Conservation (phyloP, 2,113 vertebrate genomes). For the Eleginops maclovinus region DNA sequence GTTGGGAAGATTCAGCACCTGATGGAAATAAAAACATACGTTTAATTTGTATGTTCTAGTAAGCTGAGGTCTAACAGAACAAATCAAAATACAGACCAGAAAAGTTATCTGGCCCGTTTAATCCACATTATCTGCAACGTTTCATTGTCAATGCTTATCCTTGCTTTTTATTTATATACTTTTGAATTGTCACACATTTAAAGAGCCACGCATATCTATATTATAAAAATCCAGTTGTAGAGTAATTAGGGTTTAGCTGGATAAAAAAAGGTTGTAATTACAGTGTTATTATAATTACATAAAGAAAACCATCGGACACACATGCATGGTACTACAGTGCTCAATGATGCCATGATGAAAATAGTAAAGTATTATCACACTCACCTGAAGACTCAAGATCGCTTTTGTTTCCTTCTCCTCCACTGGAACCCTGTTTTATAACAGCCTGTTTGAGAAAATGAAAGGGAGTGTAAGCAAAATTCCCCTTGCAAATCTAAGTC, state of each 20-base stretch:
- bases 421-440: constrained; percentile 67
- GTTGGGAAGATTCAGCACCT: constrained; percentile 76
- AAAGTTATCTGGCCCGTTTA: not conserved
- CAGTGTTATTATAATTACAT: not conserved
- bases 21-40: constrained; percentile 37
- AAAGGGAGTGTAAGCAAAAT: constrained; percentile 38
- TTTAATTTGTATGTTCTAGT: not conserved
- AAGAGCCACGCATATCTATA: not conserved
- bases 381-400: constrained; percentile 73
- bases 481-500: constrained; percentile 31
- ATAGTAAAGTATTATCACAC: constrained; percentile 1
- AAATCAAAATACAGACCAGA: not conserved
- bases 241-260: not conserved
- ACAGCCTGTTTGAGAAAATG: constrained; percentile 74
- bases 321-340: not conserved
- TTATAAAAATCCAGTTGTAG: not conserved
- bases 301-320: not conserved
- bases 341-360: not conserved
- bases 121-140: not conserved
- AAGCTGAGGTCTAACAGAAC: not conserved
- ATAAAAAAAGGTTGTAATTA: constrained; percentile 7
- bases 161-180: not conserved
- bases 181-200: not conserved
- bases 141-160: not conserved
- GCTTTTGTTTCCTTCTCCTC: constrained; percentile 55